Conservation (phyloP, 2,797 vertebrate species). For the Tokudaia muenninki region DNA sequence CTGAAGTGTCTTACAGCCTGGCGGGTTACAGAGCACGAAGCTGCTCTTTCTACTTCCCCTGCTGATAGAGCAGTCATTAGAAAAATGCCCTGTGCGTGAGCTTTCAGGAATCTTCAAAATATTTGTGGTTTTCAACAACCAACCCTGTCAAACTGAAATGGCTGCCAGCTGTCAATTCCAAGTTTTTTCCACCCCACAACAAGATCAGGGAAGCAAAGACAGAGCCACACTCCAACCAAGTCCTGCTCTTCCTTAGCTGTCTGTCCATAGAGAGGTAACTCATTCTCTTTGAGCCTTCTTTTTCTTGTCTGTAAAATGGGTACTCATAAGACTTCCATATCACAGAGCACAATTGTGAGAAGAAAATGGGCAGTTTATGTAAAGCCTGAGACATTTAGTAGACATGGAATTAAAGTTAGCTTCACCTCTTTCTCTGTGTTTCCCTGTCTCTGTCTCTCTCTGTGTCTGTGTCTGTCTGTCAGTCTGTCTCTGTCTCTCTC, state of each 20-base stretch:
- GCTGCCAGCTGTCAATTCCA: background rate
- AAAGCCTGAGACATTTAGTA: background rate
- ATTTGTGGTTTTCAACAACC: slow-evolving; percentile 19
- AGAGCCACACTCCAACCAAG: background rate
- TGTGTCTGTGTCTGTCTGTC: background rate
- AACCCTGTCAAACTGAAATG: background rate
- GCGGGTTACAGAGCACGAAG: background rate
- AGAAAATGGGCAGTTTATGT: background rate
- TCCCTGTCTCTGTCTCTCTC: background rate
- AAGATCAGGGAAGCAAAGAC: background rate
- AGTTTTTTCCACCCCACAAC: background rate
- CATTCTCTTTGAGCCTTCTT: background rate
- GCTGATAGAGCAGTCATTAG: background rate
- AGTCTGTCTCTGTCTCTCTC: background rate
- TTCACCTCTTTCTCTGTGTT: background rate
- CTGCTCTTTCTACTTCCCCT: background rate
- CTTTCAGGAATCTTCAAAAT: slow-evolving; percentile 14
- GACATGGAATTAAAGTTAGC: background rate
- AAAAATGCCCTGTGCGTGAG: background rate
- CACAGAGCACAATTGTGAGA: background rate
- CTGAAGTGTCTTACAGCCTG: background rate
- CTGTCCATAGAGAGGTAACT: background rate
- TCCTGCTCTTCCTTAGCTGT: background rate
- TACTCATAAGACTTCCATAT: background rate
- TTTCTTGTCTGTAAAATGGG: slow-evolving; percentile 36